phyloP scores from a whole-genome alignment of 1,140 invertebrate species.

The Notospermus geniculatus region DNA sequence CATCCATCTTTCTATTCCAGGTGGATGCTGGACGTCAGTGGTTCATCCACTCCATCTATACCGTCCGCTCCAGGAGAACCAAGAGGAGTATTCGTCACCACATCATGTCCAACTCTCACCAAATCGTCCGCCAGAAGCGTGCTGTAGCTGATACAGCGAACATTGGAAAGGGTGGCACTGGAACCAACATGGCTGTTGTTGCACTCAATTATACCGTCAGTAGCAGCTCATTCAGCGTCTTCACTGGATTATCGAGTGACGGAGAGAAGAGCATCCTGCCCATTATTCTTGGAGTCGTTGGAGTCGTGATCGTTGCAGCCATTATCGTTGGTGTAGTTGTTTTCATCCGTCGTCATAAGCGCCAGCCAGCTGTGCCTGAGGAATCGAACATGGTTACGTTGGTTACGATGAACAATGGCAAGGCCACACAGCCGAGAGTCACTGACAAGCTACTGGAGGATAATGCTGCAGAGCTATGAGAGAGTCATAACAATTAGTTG shows the following conservation, averaged over 20 bases:
- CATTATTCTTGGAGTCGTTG: conserved; percentile 34
- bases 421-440: no score
- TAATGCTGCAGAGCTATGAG: no score
- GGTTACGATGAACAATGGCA: background rate
- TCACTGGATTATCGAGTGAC: conserved; percentile 18
- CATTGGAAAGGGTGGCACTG: conserved; percentile 37
- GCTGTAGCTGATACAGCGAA: conserved; percentile 28
- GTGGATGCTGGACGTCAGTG: conserved; percentile 51
- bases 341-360: conserved; percentile 28
- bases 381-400: conserved; percentile 6
- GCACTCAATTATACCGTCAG: conserved; percentile 25
- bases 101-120: background rate
- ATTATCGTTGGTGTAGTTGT: conserved; percentile 33
- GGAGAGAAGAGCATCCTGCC: conserved; percentile 29
- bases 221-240: background rate
- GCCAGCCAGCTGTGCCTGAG: background rate
- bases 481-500: no score
- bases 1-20: conserved; percentile 29
- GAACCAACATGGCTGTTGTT: conserved; percentile 53
- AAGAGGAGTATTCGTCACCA: conserved; percentile 32
- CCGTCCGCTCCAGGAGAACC: conserved; percentile 38
- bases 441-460: no score
- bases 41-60: conserved; percentile 56
- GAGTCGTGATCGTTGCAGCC: conserved; percentile 32
- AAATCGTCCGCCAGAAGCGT: conserved; percentile 13